Evolutionary conservation across 2,797 vertebrate species (phyloP), one percentile per base, ranked within the genome.

Genomic region (Taeniopygia guttata): DNA sequence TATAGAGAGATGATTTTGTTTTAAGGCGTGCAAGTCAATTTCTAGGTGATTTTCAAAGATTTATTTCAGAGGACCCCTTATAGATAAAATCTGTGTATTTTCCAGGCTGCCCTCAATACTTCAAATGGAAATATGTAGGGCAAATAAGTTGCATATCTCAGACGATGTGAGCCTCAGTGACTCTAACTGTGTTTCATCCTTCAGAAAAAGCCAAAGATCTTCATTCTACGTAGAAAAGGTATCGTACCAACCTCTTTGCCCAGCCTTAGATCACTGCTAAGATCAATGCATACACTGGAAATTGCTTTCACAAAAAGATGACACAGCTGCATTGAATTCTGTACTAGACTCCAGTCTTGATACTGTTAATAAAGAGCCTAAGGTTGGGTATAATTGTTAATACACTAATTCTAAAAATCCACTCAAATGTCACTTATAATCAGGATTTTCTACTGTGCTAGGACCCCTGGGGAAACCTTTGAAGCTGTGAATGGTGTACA

Each of bases 381-480:
- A 96, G 97, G 96, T 97, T 97, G 96, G 96, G 97, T 97, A 97
- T 98, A 98, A 98, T 98, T 98, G 97, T 98, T 97, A 98, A 98
- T 98, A 98, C 97, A 98, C 98, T 97, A 98, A 98, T 98, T 98
- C 97, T 97, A 97, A 97, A 98, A 97, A 97, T 98, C 98, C 97
- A 98, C 98, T 98, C 97, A 97, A 97, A 98, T 97, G 97, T 98
- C 97, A 98, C 97, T 98, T 98, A 98, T 97, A 97, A 98, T 98
- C 97, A 98, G 97, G 96, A 97, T 98, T 98, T 98, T 98, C 97
- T 97, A 95, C 97, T 97, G 96, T 97, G 95, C 96, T 95, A 95
- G 96, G 97, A 98, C 97, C 97, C 97, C 97, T 97, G 97, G 97
- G 97, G 98, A 97, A 98, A 97, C 94, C 93, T 98, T 97, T 98